Evolutionary conservation across 2,797 vertebrate species (phyloP).

Genomic region (Limnodromus scolopaceus): DNA sequence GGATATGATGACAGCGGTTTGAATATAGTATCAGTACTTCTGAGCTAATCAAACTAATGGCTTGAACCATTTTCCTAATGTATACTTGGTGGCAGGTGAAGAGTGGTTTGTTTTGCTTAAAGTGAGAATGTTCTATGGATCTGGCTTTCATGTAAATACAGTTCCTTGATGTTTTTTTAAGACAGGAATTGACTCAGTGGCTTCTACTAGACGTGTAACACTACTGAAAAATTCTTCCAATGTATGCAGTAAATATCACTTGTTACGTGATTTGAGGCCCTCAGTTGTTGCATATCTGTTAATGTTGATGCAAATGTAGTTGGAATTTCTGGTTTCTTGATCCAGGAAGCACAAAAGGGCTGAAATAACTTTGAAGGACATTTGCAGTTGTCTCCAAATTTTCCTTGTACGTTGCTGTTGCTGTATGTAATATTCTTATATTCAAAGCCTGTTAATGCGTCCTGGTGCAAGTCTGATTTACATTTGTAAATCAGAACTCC

Average conservation of each 20-base stretch:
- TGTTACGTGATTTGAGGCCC: neutral
- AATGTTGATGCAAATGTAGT: neutral
- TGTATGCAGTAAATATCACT: neutral
- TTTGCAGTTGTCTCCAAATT: neutral
- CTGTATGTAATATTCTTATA: neutral
- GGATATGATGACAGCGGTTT: neutral
- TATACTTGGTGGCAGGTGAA: neutral
- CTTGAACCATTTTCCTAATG: neutral
- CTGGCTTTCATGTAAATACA: neutral
- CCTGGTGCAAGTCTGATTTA: neutral
- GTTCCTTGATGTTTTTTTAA: neutral
- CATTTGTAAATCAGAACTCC: neutral
- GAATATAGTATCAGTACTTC: neutral
- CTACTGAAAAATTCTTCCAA: neutral
- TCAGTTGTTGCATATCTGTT: neutral
- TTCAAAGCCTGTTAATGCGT: neutral
- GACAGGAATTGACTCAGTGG: neutral
- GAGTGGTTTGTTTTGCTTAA: neutral
- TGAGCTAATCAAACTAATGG: neutral
- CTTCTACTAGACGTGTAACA: neutral
- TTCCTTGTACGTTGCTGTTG: fast-evolving
- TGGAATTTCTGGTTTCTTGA: neutral
- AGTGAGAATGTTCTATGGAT: neutral
- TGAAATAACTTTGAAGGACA: neutral
- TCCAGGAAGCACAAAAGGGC: neutral